These are phyloP conservation scores for Drosophila obscura DNA, from an alignment of 1,140 invertebrate species.

Conservation along the genomic window DNA sequence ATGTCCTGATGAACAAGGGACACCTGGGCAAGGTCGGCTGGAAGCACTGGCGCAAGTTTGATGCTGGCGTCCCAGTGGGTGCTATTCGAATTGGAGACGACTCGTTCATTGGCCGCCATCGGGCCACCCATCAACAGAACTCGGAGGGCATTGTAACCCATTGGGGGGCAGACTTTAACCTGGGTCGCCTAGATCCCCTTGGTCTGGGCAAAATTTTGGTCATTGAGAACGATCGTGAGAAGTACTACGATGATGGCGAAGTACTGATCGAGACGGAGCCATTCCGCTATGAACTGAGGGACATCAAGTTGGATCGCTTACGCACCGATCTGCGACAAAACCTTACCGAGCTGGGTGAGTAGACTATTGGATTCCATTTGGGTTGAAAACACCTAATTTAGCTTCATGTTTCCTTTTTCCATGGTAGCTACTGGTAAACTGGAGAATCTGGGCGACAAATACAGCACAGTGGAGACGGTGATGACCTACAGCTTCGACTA, in stretches of 20 bases:
- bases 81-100: conserved; percentile 86
- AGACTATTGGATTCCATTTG: not conserved
- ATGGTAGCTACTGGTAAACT: conserved; percentile 85
- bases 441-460: conserved; percentile 86
- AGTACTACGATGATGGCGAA: conserved; percentile 87
- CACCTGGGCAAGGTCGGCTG: conserved; percentile 90
- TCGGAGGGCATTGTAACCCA: conserved; percentile 57
- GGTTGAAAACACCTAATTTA: not conserved
- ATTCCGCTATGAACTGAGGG: conserved; percentile 88
- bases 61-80: conserved; percentile 86
- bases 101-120: conserved; percentile 85
- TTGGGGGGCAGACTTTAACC: conserved; percentile 82
- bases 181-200: conserved; percentile 88
- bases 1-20: conserved; percentile 91
- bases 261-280: conserved; percentile 91
- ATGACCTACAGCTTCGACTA: conserved; percentile 89
- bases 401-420: not conserved
- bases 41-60: conserved; percentile 89
- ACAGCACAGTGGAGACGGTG: conserved; percentile 87
- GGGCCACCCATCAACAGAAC: conserved; percentile 61
- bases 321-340: conserved; percentile 86
- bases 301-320: conserved; percentile 86
- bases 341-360: conserved; percentile 84
- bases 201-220: conserved; percentile 88
- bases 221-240: conserved; percentile 86